Evolutionary conservation across 2,797 vertebrate species (phyloP).

Genomic region (Trachops cirrhosus): DNA sequence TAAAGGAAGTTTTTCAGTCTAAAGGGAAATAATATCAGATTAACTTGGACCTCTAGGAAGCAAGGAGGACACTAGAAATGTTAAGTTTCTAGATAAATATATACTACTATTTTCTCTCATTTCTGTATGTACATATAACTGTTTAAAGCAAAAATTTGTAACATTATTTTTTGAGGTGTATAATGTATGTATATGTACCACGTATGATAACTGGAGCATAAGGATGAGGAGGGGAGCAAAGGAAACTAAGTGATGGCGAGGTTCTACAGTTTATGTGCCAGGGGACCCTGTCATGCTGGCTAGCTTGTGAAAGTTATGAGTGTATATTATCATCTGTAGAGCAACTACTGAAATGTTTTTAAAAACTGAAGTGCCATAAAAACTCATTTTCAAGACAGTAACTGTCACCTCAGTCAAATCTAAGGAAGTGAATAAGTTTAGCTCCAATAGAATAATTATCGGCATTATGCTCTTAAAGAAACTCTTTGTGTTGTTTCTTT

Average conservation of each 20-base stretch:
- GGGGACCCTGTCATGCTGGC: neutral
- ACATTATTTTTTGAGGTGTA: neutral
- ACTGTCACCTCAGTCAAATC: neutral
- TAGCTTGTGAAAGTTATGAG: neutral
- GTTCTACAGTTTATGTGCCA: neutral
- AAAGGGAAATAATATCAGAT: neutral
- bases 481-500: neutral
- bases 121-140: neutral
- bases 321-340: neutral
- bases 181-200: neutral
- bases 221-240: neutral
- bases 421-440: neutral
- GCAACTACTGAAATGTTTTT: neutral
- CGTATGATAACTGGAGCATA: neutral
- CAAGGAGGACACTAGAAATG: neutral
- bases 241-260: neutral
- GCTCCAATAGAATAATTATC: neutral
- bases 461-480: neutral
- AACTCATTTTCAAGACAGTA: neutral
- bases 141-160: neutral
- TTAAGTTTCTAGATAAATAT: neutral
- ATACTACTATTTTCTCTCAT: neutral
- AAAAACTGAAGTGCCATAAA: neutral
- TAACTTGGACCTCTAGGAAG: neutral
- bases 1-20: neutral